Conservation (phyloP, 2,797 vertebrate species). For the Girardinus metallicus region DNA sequence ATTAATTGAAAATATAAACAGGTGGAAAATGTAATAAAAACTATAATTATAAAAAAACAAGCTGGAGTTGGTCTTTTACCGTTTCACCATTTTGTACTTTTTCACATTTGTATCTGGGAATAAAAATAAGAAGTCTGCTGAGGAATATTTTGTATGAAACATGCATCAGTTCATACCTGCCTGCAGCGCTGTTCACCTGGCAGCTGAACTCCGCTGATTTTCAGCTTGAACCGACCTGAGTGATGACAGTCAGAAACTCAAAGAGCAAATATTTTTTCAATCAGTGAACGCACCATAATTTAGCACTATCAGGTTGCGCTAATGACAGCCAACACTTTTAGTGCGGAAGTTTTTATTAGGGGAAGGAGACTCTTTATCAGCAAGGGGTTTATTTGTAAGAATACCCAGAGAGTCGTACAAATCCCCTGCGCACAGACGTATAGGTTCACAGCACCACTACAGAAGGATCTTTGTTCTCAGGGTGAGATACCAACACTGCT, state of each 20-base stretch:
- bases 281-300: not conserved
- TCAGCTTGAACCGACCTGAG: not conserved
- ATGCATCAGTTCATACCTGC: not conserved
- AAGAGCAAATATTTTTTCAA: not conserved
- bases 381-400: constrained; percentile 15
- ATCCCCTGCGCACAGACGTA: constrained; percentile 17
- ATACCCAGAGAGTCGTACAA: constrained; percentile 21
- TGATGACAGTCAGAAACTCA: not conserved
- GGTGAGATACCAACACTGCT: constrained; percentile 64
- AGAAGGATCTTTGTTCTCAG: constrained; percentile 77
- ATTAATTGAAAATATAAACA: not conserved
- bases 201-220: not conserved
- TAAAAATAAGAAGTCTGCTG: not conserved
- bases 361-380: not conserved
- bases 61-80: not conserved
- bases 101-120: not conserved
- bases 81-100: not conserved
- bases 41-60: not conserved
- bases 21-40: not conserved
- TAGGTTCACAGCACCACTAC: constrained; percentile 64
- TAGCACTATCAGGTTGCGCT: not conserved
- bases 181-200: not conserved
- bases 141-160: not conserved
- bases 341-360: not conserved
- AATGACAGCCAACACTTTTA: not conserved